Evolutionary conservation across 2,113 vertebrate species (phyloP), one percentile per base, ranked within the genome.

Genomic region (Okapia johnstoni): DNA sequence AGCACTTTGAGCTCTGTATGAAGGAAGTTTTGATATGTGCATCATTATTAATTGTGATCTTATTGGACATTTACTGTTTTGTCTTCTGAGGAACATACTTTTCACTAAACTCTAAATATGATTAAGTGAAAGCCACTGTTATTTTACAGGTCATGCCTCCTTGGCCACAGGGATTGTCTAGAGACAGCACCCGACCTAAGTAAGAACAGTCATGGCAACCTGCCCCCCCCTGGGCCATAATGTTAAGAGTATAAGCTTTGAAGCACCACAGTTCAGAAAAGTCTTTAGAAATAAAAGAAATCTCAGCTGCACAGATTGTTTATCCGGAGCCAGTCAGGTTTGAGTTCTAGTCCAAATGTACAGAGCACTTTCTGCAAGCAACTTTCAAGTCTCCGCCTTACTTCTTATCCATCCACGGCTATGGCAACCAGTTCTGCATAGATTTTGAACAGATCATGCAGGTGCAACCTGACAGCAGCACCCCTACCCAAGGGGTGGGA

Each of bases 211-310:
- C 57, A 43, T 36, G 46, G 40, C 28, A 63, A 6, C 17, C 33
- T 33, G 54, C 7, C 4, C 40, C 4, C 40, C 28, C 11, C 6
- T 81, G 40, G 19, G 40, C 40, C 48, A 4, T 4, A 57, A 43
- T 9, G 30, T 10, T 77, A 79, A 46, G 23, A 50, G 26, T 19
- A 28, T 14, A 61, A 46, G 46, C 23, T 84, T 61, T 50, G 23
- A 81, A 15, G 61, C 15, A 63, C 5, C 33, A 25, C 7, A 28
- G 61, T 83, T 77, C 73, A 63, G 36, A 70, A 88, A 92, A 26
- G n/a, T 33, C 80, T 90, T 79, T 43, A 93, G 66, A 91, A 88
- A 96, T 23, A 50, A 90, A 95, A 73, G 55, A 93, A 93, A 6
- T 28, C 57, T 54, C 17, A 9, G 7, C 17, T 8, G 8, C n/a